Conservation (phyloP, 2,113 vertebrate genomes). For the Phalacrocorax carbo region DNA sequence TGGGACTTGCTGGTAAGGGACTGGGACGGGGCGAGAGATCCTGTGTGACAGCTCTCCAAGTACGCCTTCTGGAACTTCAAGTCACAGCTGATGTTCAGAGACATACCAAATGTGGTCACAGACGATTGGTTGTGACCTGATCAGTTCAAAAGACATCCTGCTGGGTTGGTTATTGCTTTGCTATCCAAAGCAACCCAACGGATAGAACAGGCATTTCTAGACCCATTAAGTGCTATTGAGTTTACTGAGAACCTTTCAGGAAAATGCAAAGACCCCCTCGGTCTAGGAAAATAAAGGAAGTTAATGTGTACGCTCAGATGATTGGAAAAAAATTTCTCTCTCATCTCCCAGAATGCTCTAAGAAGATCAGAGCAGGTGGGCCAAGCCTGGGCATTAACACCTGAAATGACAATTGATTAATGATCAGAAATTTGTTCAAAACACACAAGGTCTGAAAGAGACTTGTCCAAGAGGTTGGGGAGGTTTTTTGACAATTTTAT, state of each 20-base stretch:
- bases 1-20: neutral
- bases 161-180: neutral
- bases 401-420: neutral
- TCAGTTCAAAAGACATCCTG: neutral
- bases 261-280: neutral
- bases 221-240: neutral
- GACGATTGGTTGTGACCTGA: neutral
- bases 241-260: neutral
- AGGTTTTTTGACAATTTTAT: neutral
- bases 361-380: neutral
- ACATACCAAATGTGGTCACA: neutral
- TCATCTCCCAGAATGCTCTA: neutral
- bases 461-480: neutral
- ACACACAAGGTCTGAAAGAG: neutral
- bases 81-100: neutral
- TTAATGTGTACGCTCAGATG: neutral
- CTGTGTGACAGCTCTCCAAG: neutral
- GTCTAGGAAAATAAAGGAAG: neutral
- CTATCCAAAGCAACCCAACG: neutral
- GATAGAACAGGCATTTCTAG: neutral
- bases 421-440: neutral
- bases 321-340: neutral
- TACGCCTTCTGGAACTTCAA: neutral
- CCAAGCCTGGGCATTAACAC: neutral
- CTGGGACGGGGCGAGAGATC: rapidly evolving